Base-by-base conservation (phyloP, 1,140 invertebrate genomes). In the Drosophila orosa region DNA sequence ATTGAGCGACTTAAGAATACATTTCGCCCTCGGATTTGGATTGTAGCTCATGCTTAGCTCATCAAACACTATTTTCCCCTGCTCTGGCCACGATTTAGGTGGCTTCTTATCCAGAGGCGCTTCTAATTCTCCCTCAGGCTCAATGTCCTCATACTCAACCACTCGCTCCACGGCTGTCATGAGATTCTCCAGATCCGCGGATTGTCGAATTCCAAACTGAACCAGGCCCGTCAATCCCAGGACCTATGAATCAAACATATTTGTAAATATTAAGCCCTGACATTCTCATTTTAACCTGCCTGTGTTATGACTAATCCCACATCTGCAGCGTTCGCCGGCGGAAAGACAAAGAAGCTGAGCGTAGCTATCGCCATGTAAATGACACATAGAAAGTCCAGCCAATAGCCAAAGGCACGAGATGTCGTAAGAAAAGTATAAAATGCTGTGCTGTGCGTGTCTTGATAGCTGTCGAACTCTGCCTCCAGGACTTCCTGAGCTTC, bases 121-220 rank as follows among this genome's bases (percentile, higher is more conserved):
- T 60, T 95, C 93, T 3, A 95, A 79, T 5, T 94, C 92, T 4
- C 94, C 94, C 90, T 98, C 97, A 17, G 94, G 94, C 74, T 95
- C 94, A 24, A 97, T 93, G 33, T 93, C 92, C 15, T 94, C 95
- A 85, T 96, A 97, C 82, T 97, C 96, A 45, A 96, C 82, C 39
- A 97, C 95, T 92, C 96, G 93, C 91, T 97, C 96, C 4, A 97
- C 96, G 13, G 95, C 95, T 22, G 96, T 96, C 96, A 97, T 97
- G 74, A 95, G 94, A 85, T 96, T 97, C 92, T 97, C 96, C 13
- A 97, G 92, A 86, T 97, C 96, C 0, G 96, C 95, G 54, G 95
- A 96, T 91, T 97, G 96, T 24, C 96, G 92, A 92, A 97, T 96
- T 27, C 95, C 95, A 96, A 96, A 97, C 91, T 97, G 96, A 90